Evolutionary conservation across 2,797 vertebrate species (phyloP).

Genomic region (Molossus molossus): DNA sequence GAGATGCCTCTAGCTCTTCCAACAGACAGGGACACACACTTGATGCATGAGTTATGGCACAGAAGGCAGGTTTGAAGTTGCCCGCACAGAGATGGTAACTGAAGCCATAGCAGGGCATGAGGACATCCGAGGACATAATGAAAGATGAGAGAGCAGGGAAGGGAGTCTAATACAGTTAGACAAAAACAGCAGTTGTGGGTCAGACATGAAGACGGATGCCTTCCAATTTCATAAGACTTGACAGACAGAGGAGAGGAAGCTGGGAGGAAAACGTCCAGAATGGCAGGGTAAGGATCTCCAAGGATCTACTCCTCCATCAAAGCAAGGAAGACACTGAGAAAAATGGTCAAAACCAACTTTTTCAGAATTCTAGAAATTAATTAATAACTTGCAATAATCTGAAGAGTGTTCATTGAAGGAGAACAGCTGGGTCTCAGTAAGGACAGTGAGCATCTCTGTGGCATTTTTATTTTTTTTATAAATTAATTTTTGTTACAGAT

Average conservation of each 20-base stretch:
- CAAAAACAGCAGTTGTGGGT: not conserved
- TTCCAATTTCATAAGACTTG: not conserved
- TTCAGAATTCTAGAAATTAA: not conserved
- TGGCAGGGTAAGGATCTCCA: not conserved
- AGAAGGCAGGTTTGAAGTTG: not conserved
- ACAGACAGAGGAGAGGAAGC: not conserved
- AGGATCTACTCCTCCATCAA: slow-evolving; percentile 13
- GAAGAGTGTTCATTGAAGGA: not conserved
- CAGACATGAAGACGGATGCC: not conserved
- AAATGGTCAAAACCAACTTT: not conserved
- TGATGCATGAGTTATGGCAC: not conserved
- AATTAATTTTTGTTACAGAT: too few species aligned
- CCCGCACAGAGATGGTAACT: not conserved
- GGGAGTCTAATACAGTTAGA: not conserved
- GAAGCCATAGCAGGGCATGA: not conserved
- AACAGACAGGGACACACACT: not conserved
- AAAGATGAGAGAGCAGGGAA: not conserved
- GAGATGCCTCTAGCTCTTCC: not conserved
- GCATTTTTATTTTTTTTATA: not conserved
- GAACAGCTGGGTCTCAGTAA: not conserved
- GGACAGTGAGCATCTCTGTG: not conserved
- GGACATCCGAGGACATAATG: not conserved
- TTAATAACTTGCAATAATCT: not conserved
- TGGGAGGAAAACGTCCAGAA: not conserved
- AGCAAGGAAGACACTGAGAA: not conserved